A percentile compares a stretch with the other conserved stretches of the same genome.
phyloP scores from a whole-genome alignment of 2,113 vertebrate species.

The Tichodroma muraria region DNA sequence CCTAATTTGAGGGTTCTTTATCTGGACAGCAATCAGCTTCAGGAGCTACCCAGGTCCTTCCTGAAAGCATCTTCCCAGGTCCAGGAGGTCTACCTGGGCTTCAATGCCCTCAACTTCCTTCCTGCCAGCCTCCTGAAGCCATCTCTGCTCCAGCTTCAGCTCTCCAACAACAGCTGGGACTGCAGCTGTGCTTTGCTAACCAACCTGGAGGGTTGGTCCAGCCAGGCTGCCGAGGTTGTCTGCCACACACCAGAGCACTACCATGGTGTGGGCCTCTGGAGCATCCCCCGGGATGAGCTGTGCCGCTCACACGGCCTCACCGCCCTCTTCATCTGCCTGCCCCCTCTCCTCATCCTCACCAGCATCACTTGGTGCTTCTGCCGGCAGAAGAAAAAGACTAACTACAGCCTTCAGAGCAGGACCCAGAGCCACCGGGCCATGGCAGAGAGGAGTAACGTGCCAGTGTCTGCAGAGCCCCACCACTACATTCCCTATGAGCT shows the following conservation, averaged over 20 bases:
- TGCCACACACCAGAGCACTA: conserved; percentile 70
- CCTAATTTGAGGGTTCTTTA: conserved; percentile 71
- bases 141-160: conserved; percentile 66
- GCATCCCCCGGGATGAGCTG: conserved; percentile 51
- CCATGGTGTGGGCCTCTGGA: conserved; percentile 37
- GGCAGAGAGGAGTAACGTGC: conserved; percentile 5
- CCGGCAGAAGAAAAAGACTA: conserved; percentile 65
- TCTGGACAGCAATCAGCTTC: conserved; percentile 74
- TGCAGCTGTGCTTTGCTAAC: conserved; percentile 78
- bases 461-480: conserved; percentile 30
- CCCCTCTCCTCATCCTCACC: conserved; percentile 67
- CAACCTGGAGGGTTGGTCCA: conserved; percentile 36
- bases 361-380: conserved; percentile 80
- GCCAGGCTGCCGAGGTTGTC: background rate
- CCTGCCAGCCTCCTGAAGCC: conserved; percentile 65
- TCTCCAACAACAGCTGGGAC: conserved; percentile 79
- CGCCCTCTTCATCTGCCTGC: conserved; percentile 79
- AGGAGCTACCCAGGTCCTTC: conserved; percentile 72
- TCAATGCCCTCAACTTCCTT: conserved; percentile 71
- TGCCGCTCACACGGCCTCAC: conserved; percentile 74
- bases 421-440: conserved; percentile 24
- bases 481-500: conserved; percentile 28
- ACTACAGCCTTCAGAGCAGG: conserved; percentile 45
- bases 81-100: conserved; percentile 69
- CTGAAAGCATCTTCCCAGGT: conserved; percentile 70